Evolutionary conservation across 1,140 invertebrate species (phyloP).

Genomic region (Pseudomyrmex dendroicus): DNA sequence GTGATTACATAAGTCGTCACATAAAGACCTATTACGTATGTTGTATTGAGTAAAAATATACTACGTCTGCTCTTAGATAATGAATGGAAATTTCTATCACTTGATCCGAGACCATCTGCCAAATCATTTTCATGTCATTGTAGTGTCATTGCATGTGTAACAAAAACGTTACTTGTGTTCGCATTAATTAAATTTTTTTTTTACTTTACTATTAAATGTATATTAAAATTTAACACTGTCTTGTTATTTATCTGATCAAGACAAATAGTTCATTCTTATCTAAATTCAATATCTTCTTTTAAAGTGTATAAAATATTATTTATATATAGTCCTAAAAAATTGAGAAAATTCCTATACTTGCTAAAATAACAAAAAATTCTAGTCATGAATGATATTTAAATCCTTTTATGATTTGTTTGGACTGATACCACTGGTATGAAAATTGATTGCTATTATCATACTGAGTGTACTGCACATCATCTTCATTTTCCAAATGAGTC

Average conservation of each 20-base stretch:
- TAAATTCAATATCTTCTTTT: neutral
- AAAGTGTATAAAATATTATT: conserved; percentile 12
- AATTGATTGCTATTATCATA: conserved; percentile 54
- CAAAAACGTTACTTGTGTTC: neutral
- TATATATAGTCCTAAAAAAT: neutral
- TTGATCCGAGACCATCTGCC: neutral
- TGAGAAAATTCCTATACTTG: neutral
- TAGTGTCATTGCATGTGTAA: conserved; percentile 3
- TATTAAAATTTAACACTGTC: neutral
- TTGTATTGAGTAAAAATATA: conserved; percentile 42
- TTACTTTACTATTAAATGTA: neutral
- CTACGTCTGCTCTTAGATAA: neutral
- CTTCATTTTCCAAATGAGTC: conserved; percentile 30
- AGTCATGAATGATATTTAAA: conserved; percentile 80
- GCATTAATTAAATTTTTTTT: no score
- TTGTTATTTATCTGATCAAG: neutral
- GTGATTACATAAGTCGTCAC: conserved; percentile 10
- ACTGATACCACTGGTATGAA: conserved; percentile 81
- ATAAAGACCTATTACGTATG: conserved; percentile 16
- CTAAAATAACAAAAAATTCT: conserved; percentile 52
- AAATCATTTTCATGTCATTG: conserved; percentile 8
- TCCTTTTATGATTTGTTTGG: conserved; percentile 80
- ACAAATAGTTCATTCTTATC: conserved; percentile 17
- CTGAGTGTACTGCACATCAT: conserved; percentile 40
- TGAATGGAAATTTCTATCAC: conserved; percentile 46